Evolutionary conservation across 2,888 invertebrate species (phyloP), one percentile per base, ranked within the genome.

Genomic region (Macrophya annulata): DNA sequence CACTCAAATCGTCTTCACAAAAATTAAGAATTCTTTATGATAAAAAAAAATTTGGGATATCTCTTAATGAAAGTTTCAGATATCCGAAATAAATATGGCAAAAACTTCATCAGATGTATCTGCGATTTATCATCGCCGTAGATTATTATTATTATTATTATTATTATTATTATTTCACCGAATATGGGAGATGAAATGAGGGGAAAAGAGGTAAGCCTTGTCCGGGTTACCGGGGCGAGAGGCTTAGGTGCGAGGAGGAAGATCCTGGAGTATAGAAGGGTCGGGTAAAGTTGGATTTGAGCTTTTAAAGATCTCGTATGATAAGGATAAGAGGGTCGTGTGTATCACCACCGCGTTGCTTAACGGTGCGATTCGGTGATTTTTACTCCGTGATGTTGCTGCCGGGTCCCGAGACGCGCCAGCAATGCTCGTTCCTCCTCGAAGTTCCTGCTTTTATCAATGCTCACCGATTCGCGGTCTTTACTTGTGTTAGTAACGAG

Each of bases 391-490:
- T 37, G 37, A 37, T 37, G 68, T 17, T 68, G 15, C 37, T 90
- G 91, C 90, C 90, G 84, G 88, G 86, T 72, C 88, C 88, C 86
- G 87, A 90, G 91, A 90, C 90, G 91, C 92, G 90, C 90, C 90
- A 90, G 91, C 88, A 92, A 91, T 93, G 92, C 89, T 91, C 89
- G 89, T 88, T 89, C 88, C 87, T 10, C 87, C 87, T 84, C 87
- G 88, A 87, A 88, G 88, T 89, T 89, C 89, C 88, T 89, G 92
- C 91, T 93, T 92, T 92, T 92, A 93, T 93, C 91, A 90, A 89
- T 88, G 86, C 87, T 85, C 85, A 45, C 79, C 81, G 81, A 81
- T 81, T 68, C 55, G 51, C 51, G 85, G 15, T 77, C 25, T n/a
- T 71, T 84, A 72, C 85, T 86, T 62, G 81, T 87, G 88, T 88